Evolutionary conservation across 2,797 vertebrate genomes (phyloP).

Genomic region (Scleropages formosus): DNA sequence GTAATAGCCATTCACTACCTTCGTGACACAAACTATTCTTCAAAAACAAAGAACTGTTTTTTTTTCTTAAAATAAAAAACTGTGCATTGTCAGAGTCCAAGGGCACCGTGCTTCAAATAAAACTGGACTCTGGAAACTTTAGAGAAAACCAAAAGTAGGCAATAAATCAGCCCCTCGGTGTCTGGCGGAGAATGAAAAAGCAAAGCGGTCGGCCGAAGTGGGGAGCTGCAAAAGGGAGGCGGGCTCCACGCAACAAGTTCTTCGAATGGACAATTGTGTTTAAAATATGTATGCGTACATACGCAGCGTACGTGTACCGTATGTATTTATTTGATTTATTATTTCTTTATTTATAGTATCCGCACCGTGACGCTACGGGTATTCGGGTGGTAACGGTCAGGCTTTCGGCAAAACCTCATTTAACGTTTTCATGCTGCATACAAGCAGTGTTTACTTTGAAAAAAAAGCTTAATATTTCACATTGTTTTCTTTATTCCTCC

Average conservation of each 20-base stretch:
- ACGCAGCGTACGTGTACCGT: too few relatives aligned
- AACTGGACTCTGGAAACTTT: conserved; percentile 26
- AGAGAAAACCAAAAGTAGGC: conserved; percentile 18
- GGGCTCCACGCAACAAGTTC: too few relatives aligned
- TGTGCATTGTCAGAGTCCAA: conserved; percentile 19
- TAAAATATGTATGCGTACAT: too few relatives aligned
- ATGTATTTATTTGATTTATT: too few relatives aligned
- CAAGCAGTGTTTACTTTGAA: background rate
- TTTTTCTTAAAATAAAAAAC: conserved; percentile 7
- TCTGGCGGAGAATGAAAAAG: conserved; percentile 12
- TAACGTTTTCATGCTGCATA: background rate
- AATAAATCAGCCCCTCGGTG: conserved; percentile 23
- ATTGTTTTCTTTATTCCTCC: background rate
- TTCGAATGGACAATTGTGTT: too few relatives aligned
- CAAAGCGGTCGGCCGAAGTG: background rate
- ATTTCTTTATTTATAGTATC: too few relatives aligned
- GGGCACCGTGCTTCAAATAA: conserved; percentile 13
- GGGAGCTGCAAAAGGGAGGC: background rate
- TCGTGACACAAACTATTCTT: conserved; percentile 24
- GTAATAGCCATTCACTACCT: conserved; percentile 15
- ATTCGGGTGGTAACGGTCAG: too few relatives aligned
- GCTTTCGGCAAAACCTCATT: too few relatives aligned
- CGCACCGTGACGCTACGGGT: too few relatives aligned
- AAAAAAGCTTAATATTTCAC: background rate
- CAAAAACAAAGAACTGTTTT: conserved; percentile 5